Percentiles rank a stretch among this genome's conserved stretches.
These are phyloP conservation scores for Drosophila arizonae DNA, from an alignment of 1,140 invertebrate species.

Conservation along the genomic window DNA sequence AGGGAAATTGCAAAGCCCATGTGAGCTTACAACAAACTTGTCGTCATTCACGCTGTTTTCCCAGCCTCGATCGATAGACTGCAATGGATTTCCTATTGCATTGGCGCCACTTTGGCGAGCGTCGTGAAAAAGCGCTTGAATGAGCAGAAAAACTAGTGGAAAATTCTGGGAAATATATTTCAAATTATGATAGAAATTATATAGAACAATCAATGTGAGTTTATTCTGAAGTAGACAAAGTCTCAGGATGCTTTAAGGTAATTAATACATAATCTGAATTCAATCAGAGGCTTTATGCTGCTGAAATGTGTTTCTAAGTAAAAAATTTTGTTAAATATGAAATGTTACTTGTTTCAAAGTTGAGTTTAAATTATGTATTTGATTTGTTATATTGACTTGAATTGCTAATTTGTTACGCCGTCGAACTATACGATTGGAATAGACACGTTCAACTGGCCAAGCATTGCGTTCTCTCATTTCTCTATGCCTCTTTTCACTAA, in stretches of 20 bases:
- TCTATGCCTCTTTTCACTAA: constrained; percentile 53
- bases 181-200: background rate
- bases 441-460: constrained; percentile 42
- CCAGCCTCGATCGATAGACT: constrained; percentile 43
- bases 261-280: too few relatives aligned
- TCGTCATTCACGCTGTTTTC: constrained; percentile 10
- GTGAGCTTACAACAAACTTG: background rate
- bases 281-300: too few relatives aligned
- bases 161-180: background rate
- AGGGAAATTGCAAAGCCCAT: constrained; percentile 16
- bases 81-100: constrained; percentile 39
- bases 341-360: background rate
- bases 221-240: background rate
- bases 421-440: constrained; percentile 40
- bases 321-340: too few relatives aligned
- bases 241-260: too few relatives aligned
- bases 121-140: constrained; percentile 3
- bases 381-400: background rate
- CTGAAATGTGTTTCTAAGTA: too few relatives aligned
- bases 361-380: background rate
- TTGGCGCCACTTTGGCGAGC: constrained; percentile 36
- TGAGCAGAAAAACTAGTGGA: background rate
- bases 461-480: constrained; percentile 19
- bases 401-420: background rate
- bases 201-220: too few relatives aligned